phyloP scores from a whole-genome alignment of 2,797 vertebrate species.

The Myripristis murdjan region DNA sequence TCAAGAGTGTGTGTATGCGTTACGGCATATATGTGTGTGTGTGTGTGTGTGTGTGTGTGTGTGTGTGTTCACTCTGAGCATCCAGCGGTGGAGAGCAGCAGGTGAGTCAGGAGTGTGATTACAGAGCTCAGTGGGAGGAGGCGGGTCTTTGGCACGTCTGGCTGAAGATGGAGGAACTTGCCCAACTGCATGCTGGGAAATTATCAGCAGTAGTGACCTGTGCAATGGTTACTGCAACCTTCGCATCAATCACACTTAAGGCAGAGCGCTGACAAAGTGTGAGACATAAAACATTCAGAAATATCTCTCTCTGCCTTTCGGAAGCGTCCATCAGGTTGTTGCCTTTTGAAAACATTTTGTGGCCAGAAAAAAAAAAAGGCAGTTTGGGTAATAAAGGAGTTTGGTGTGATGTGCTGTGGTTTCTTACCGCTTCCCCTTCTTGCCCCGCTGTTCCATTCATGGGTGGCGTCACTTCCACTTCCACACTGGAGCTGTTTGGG shows the following conservation, averaged over 20 bases:
- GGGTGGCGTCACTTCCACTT: constrained; percentile 95
- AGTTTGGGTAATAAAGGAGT: constrained; percentile 10
- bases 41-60: neutral
- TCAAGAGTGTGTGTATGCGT: constrained; percentile 8
- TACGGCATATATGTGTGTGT: neutral
- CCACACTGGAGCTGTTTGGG: constrained; percentile 93
- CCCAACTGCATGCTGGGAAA: constrained; percentile 76
- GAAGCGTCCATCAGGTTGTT: constrained; percentile 1
- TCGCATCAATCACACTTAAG: constrained; percentile 72
- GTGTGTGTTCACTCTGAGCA: constrained; percentile 37
- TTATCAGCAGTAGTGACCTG: constrained; percentile 73
- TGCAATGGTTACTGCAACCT: constrained; percentile 60
- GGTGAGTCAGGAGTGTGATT: constrained; percentile 76
- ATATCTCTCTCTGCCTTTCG: constrained; percentile 51
- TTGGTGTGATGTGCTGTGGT: neutral
- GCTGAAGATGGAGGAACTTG: constrained; percentile 65
- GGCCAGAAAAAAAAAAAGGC: neutral
- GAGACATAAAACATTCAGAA: constrained; percentile 69
- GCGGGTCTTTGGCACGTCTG: constrained; percentile 91
- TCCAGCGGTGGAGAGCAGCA: constrained; percentile 64
- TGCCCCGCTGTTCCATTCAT: constrained; percentile 93
- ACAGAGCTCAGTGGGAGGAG: constrained; percentile 88
- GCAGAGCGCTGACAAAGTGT: constrained; percentile 61
- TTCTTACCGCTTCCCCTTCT: constrained; percentile 88
- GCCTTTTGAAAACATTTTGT: neutral